Conservation (phyloP, 2,113 vertebrate genomes). For the Corythaeola cristata region DNA sequence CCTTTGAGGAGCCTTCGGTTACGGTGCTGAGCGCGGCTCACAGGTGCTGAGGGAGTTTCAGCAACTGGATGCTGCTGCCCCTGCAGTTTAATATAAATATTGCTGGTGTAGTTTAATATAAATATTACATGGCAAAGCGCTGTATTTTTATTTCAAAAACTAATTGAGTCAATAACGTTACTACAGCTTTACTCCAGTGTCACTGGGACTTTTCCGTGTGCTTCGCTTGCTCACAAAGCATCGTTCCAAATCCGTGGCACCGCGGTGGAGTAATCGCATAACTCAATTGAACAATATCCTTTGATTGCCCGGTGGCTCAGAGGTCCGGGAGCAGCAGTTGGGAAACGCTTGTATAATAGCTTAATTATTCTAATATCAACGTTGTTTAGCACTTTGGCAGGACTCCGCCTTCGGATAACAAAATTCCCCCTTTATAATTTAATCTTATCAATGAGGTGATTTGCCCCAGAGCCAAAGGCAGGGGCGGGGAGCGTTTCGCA, state of each 20-base stretch:
- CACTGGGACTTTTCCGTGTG: fast-evolving
- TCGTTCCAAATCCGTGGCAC: fast-evolving
- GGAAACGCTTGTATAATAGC: neutral
- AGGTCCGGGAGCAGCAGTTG: neutral
- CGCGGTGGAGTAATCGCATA: fast-evolving
- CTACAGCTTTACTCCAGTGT: neutral
- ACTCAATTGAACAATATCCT: slow-evolving; percentile 6
- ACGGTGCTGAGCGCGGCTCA: neutral
- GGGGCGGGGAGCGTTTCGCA: fast-evolving
- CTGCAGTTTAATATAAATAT: neutral
- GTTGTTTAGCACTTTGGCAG: neutral
- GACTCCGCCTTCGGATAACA: neutral
- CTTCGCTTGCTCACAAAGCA: neutral
- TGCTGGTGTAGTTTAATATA: too few relatives aligned
- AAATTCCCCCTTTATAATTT: neutral
- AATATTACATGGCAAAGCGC: neutral
- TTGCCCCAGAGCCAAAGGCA: neutral
- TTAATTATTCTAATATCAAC: neutral
- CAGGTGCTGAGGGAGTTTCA: neutral
- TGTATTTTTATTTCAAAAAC: fast-evolving
- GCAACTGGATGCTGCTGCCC: neutral
- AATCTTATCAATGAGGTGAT: fast-evolving
- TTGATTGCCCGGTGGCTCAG: neutral
- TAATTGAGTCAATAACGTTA: fast-evolving
- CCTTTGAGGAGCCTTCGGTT: neutral